Evolutionary conservation across 2,888 invertebrate genomes (phyloP).

Genomic region (Erpobdella octoculata): DNA sequence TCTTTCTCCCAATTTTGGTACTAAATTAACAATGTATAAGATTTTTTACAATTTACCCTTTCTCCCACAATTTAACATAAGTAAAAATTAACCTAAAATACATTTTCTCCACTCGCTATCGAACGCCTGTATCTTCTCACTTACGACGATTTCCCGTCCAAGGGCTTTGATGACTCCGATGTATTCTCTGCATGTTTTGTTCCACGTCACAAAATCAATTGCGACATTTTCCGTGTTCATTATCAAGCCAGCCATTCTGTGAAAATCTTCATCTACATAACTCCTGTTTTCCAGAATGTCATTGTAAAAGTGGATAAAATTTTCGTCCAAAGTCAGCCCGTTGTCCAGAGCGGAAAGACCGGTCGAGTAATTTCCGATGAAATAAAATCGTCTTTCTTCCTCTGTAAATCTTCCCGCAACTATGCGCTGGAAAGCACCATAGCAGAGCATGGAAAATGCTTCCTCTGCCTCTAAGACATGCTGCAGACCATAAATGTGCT

Average conservation of each 20-base stretch:
- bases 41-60: not conserved
- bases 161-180: not conserved
- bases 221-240: not conserved
- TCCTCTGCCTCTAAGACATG: constrained; percentile 2
- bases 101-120: constrained; percentile 14
- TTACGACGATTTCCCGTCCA: not conserved
- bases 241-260: not conserved
- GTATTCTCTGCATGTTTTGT: not conserved
- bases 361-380: not conserved
- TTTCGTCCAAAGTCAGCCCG: not conserved
- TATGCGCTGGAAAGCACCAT: not conserved
- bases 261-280: not conserved
- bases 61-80: too few species aligned
- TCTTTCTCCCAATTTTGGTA: too few species aligned
- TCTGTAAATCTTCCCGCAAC: not conserved
- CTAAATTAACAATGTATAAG: too few species aligned
- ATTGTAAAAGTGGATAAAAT: not conserved
- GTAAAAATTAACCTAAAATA: too few species aligned
- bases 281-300: not conserved
- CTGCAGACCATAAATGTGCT: constrained; percentile 2
- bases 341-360: not conserved
- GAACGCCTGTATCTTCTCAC: not conserved
- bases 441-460: not conserved
- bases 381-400: not conserved
- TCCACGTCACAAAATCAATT: not conserved